These are phyloP conservation scores for Encarsia formosa DNA, from an alignment of 2,888 invertebrate species.

Conservation along the genomic window DNA sequence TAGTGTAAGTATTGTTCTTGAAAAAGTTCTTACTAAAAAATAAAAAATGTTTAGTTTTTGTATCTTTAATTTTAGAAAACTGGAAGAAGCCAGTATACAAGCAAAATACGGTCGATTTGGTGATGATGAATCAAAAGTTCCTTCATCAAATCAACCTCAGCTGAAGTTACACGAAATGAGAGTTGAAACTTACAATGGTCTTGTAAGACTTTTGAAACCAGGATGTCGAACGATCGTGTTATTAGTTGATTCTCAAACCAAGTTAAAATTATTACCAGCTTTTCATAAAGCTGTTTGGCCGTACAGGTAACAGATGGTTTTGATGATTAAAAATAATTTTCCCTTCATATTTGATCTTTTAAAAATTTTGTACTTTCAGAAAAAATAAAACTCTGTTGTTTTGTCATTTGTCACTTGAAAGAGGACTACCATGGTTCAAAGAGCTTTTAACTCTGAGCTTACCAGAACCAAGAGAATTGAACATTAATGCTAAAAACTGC, in stretches of 20 bases:
- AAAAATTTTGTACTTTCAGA: constrained; percentile 51
- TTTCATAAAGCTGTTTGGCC: constrained; percentile 95
- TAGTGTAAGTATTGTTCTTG: constrained; percentile 57
- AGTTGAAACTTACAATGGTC: constrained; percentile 91
- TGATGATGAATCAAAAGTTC: constrained; percentile 51
- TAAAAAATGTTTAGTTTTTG: constrained; percentile 9
- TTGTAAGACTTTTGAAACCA: constrained; percentile 87
- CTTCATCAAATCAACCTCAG: constrained; percentile 58
- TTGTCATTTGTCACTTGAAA: constrained; percentile 87
- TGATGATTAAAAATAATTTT: constrained; percentile 8
- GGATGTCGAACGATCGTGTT: constrained; percentile 92
- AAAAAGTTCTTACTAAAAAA: constrained; percentile 1
- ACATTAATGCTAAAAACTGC: constrained; percentile 94
- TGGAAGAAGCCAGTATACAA: constrained; percentile 60
- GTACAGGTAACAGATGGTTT: constrained; percentile 68
- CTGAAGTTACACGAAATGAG: constrained; percentile 85
- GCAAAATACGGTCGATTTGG: constrained; percentile 52
- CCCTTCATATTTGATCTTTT: background rate
- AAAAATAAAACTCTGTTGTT: constrained; percentile 92
- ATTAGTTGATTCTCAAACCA: constrained; percentile 83
- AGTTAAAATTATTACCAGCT: constrained; percentile 79
- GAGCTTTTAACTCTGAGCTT: constrained; percentile 83
- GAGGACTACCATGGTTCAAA: constrained; percentile 90
- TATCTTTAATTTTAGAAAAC: constrained; percentile 47
- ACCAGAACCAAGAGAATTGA: constrained; percentile 74